These are phyloP conservation scores for Stramonita haemastoma DNA, from an alignment of 2,888 invertebrate species.

Conservation along the genomic window DNA sequence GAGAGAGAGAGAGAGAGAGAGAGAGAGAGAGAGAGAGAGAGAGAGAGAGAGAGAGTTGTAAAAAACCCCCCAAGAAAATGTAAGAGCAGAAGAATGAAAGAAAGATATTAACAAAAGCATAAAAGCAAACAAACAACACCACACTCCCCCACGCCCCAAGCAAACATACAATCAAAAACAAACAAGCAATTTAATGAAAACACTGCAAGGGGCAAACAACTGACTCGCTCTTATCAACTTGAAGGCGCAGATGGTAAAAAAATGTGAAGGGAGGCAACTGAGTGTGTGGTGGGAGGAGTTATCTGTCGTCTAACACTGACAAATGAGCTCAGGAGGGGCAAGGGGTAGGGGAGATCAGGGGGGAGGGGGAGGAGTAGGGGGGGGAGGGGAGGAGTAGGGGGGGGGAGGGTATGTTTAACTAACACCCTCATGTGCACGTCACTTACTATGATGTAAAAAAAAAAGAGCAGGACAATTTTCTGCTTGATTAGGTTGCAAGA, in stretches of 20 bases:
- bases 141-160: not conserved
- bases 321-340: not conserved
- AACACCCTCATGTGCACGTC: too few species aligned
- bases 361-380: not conserved
- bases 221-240: too few species aligned
- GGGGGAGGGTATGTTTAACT: not conserved
- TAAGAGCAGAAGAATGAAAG: too few species aligned
- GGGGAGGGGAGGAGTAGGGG: not conserved
- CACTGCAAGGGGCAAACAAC: too few species aligned
- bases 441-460: not conserved
- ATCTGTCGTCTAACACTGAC: not conserved
- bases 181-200: not conserved
- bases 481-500: not conserved
- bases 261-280: constrained; percentile 11
- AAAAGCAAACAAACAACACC: not conserved
- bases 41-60: too few species aligned
- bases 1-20: too few species aligned
- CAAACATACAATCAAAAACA: not conserved
- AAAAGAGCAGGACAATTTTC: not conserved
- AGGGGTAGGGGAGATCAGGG: not conserved
- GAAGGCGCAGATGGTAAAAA: constrained; percentile 6
- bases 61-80: too few species aligned
- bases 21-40: too few species aligned
- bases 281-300: not conserved
- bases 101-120: not conserved